A percentile compares a stretch with the other conserved stretches of the same genome.
phyloP scores from a whole-genome alignment of 2,888 invertebrate genomes.

The Eupithecia dodoneata region DNA sequence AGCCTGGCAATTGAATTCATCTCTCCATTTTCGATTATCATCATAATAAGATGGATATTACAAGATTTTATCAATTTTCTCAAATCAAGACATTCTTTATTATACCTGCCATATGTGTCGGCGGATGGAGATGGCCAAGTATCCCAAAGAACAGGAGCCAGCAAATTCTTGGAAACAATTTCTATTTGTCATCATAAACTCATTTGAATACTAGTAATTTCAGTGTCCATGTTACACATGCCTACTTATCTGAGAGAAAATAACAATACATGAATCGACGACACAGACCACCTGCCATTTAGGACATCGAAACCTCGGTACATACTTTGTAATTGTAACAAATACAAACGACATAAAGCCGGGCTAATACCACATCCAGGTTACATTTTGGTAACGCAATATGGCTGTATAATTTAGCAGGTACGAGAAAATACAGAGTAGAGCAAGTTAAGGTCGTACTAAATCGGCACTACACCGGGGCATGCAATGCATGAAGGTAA shows the following conservation, averaged over 20 bases:
- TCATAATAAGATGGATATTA: not conserved
- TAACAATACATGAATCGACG: constrained; percentile 26
- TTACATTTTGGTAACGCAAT: constrained; percentile 29
- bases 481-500: constrained; percentile 36
- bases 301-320: constrained; percentile 35
- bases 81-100: not conserved
- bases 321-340: not conserved
- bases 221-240: not conserved
- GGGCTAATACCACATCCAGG: constrained; percentile 38
- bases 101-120: not conserved
- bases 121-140: too few species aligned
- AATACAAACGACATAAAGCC: constrained; percentile 34
- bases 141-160: not conserved
- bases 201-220: constrained; percentile 3
- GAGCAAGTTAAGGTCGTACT: constrained; percentile 20
- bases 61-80: not conserved
- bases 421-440: constrained; percentile 17
- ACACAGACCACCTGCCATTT: constrained; percentile 40
- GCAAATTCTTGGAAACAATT: not conserved
- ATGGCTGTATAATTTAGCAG: constrained; percentile 16
- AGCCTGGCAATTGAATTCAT: not conserved
- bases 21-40: not conserved
- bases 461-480: constrained; percentile 30
- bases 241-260: constrained; percentile 10
- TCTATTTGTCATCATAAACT: constrained; percentile 4